Base-by-base conservation (phyloP, 1,140 invertebrate genomes). In the Choristoneura fumiferana region DNA sequence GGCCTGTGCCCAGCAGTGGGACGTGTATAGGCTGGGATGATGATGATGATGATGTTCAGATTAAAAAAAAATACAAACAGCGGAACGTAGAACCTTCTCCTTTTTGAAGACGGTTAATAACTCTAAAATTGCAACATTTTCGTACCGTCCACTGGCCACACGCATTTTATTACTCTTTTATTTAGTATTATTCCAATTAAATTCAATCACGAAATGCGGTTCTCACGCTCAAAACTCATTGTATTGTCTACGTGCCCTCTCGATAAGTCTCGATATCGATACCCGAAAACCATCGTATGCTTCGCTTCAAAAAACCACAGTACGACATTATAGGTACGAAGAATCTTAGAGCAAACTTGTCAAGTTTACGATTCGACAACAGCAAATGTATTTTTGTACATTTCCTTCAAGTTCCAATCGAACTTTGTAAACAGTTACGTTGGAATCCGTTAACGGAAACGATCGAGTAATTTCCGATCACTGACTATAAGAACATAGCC, bases 121-220 rank as follows among this genome's bases (percentile, higher is more conserved):
- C 22, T 29, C 22, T 29, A 2, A 29, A 29, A 29, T 3, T 29
- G 22, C 6, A 29, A 29, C 6, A 2, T 29, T 29, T 29, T 6
- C 22, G 22, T 29, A 5, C 43, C 17, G 2, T 49, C 43, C 8
- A 49, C 43, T 49, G 43, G 12, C 43, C 43, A 29, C 18, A 33
- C 18, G 9, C 18, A 29, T 29, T 29, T 49, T 49, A 49, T 49
- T 49, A 12, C 18, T 49, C 9, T 33, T 33, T 45, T n/a, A n/a
- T n/a, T n/a, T 22, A 49, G 43, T 49, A 49, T 49, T 13, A 43
- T 43, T 49, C 22, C 43, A 49, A 49, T 49, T 49, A 49, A 49
- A 17, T 49, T 8, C 43, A 49, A 49, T 33, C 43, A 49, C 43
- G 43, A 49, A 49, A 33, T 29, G 22, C 43, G 43, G 22, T 49